phyloP scores from a whole-genome alignment of 2,797 vertebrate genomes.

The Leptodactylus fallax region DNA sequence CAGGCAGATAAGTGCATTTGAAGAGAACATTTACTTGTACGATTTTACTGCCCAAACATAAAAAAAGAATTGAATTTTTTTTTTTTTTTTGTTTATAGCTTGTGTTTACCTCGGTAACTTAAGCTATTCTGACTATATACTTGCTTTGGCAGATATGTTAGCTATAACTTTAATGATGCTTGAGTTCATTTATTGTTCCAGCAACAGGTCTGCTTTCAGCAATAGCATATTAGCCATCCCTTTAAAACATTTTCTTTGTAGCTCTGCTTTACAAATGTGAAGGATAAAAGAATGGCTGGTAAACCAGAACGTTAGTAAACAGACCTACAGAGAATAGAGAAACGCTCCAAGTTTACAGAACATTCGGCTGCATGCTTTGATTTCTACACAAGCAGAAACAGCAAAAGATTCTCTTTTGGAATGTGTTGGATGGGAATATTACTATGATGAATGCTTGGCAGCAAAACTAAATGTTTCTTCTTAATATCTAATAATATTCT shows the following conservation, averaged over 20 bases:
- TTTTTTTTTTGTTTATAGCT: not conserved
- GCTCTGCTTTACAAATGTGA: not conserved
- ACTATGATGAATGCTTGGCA: not conserved
- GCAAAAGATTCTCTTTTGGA: not conserved
- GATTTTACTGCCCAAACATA: not conserved
- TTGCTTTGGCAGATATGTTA: not conserved
- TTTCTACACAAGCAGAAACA: not conserved
- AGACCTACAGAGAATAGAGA: not conserved
- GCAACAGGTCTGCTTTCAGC: not conserved
- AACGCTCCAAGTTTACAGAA: not conserved
- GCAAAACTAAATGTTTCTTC: not conserved
- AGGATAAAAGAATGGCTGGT: not conserved
- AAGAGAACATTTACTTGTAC: not conserved
- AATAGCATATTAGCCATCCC: not conserved
- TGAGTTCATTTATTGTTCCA: not conserved
- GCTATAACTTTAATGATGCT: not conserved
- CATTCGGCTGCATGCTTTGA: not conserved
- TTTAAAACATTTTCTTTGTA: not conserved
- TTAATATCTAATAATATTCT: not conserved
- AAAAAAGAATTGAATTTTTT: not conserved
- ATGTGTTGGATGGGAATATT: not conserved
- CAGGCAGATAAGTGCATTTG: slow-evolving; percentile 10
- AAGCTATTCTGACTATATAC: not conserved
- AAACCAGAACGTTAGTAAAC: not conserved
- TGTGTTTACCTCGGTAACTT: not conserved